Base-by-base conservation (phyloP, 1,140 invertebrate genomes). In the Apis mellifera region DNA sequence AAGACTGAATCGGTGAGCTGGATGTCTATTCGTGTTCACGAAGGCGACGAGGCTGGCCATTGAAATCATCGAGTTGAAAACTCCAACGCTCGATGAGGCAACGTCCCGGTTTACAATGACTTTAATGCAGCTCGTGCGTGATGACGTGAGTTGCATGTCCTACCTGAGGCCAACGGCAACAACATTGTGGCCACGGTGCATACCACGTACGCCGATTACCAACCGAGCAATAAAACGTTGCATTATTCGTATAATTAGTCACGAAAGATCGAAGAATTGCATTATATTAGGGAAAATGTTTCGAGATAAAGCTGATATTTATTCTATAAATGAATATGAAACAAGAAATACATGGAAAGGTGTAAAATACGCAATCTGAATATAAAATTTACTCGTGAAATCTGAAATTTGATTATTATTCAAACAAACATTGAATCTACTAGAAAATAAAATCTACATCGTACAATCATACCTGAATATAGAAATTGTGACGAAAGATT, bases 201-300 rank as follows among this genome's bases (percentile, higher is more conserved):
- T 50, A 32, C 9, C 48, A 17, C 66, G 42, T 54, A 54, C 60
- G 66, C 50, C n/a, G 54, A 81, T 81, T 76, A 52, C 72, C 72
- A 75, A 66, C 42, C 62, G 64, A 66, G 62, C 79, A 81, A 81
- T 68, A 81, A 81, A 73, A 76, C 72, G 54, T 81, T 75, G 72
- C 79, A 68, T 81, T 81, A 75, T 75, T 81, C 48, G 64, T 81
- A 64, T 81, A 81, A 81, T 81, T 81, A 81, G 42, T 66, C 79
- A 48, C 52, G 79, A 76, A 57, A 55, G 62, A 68, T 75, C 7
- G 52, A 75, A 64, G 23, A 42, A 42, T 42, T 21, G 19, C 48
- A 57, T n/a, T 21, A 42, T 42, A 7, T 42, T 42, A 42, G 32
- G 32, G 32, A 42, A 42, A 42, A 42, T 42, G 32, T 42, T 42